Base-by-base conservation (phyloP, 2,113 vertebrate genomes). In the Silurus asotus region DNA sequence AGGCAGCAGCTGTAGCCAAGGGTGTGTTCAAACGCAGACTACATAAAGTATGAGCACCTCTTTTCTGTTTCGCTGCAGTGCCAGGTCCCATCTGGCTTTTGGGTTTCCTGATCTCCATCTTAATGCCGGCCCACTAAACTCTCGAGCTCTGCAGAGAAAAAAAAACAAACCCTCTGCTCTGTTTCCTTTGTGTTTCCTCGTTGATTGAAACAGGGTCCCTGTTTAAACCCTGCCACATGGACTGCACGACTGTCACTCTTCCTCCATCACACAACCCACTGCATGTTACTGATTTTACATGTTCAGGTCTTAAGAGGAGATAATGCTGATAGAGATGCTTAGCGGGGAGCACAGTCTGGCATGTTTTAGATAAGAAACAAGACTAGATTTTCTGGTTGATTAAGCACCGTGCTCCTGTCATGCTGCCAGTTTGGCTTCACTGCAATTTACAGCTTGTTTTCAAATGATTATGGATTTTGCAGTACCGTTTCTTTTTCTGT, bases 91-190 rank as follows among this genome's bases (percentile, higher is more conserved):
- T 88, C 59, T 85, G 88, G 58, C 84, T 86, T 83, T 65, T 67
- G 53, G 37, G 53, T 82, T 84, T 87, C 81, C 85, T 87, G 84
- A 86, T 86, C 89, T 86, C 79, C 83, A 62, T 90, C 72, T 81
- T 83, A 87, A 81, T 75, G 23, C 58, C 58, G 56, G 75, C 85
- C 64, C 55, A n/a, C 70, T 81, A 79, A 88, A 89, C 72, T 86
- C 78, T 4, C 20, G 53, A 28, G 23, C 77, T 70, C 20, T 20
- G 28, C 14, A 58, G 61, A 9, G 20, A 58, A 77, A 55, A 51
- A 53, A 51, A 58, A 15, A 13, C 37, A 15, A 17, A 49, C 14
- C 62, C 28, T 61, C 28, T 72, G 45, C 59, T 56, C 25, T 58
- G 4, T 10, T 9, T 23, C 70, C 70, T 78, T 85, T 83, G 75